These are phyloP conservation scores for Zeuzera pyrina DNA, from an alignment of 2,888 invertebrate genomes.

Conservation along the genomic window DNA sequence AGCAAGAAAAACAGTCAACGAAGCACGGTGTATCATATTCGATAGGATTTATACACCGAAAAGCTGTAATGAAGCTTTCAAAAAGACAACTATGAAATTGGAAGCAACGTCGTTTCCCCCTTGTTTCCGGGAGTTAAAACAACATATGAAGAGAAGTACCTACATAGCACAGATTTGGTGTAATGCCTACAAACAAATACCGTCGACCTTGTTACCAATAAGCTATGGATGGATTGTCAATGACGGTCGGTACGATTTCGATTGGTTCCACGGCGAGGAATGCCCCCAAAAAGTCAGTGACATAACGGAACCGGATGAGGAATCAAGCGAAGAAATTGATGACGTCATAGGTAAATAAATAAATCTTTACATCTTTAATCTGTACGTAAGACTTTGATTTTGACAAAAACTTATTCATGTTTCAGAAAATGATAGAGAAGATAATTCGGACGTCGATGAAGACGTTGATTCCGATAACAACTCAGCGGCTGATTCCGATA, in stretches of 20 bases:
- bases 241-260: conserved; percentile 17
- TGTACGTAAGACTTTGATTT: conserved; percentile 8
- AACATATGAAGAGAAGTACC: conserved; percentile 16
- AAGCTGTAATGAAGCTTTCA: conserved; percentile 16
- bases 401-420: conserved; percentile 15
- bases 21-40: conserved; percentile 10
- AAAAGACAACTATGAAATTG: conserved; percentile 1
- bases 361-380: conserved; percentile 8
- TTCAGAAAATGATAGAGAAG: conserved; percentile 19
- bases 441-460: conserved; percentile 17
- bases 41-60: conserved; percentile 17
- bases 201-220: conserved; percentile 18
- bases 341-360: conserved; percentile 13
- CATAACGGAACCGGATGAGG: conserved; percentile 14
- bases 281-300: conserved; percentile 16
- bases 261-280: conserved; percentile 20
- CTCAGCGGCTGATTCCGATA: conserved; percentile 15
- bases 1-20: conserved; percentile 19
- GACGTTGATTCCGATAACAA: conserved; percentile 13
- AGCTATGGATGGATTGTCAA: conserved; percentile 17
- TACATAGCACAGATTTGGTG: conserved; percentile 19
- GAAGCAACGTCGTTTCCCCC: conserved; percentile 3
- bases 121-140: conserved; percentile 12
- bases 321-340: conserved; percentile 14
- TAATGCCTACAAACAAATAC: conserved; percentile 18